phyloP scores from a whole-genome alignment of 2,113 vertebrate species.

The Cyprinodon variegatus region DNA sequence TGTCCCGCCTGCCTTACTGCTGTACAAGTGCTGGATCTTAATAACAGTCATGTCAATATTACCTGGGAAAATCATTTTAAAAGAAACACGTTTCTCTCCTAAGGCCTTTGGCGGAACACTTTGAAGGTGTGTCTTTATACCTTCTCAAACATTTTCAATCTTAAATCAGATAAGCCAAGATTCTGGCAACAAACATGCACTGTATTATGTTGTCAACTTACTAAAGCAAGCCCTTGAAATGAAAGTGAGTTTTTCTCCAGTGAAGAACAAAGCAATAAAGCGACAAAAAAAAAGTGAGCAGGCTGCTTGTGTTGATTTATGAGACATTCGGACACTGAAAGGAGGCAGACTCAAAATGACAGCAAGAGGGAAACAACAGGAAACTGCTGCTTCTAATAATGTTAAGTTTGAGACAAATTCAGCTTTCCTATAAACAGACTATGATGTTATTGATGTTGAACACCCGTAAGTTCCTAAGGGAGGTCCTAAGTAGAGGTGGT shows the following conservation, averaged over 20 bases:
- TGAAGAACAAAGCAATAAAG: neutral
- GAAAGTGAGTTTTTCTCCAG: conserved; percentile 5
- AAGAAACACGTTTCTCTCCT: conserved; percentile 5
- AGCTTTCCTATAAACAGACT: conserved; percentile 8
- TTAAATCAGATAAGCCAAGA: conserved; percentile 25
- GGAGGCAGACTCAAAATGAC: neutral
- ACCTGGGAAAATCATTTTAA: conserved; percentile 16
- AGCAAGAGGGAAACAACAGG: neutral
- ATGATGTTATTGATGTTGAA: neutral
- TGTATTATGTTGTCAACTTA: conserved; percentile 18
- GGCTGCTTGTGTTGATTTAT: conserved; percentile 4
- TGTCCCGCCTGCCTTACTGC: neutral
- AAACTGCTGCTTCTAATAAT: neutral
- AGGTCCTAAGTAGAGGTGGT: conserved; percentile 45
- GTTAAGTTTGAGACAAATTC: neutral
- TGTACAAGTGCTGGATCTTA: conserved; percentile 1
- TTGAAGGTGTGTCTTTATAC: conserved; percentile 12
- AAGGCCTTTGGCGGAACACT: conserved; percentile 13
- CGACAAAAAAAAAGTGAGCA: neutral
- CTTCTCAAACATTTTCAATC: conserved; percentile 7
- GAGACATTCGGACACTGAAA: neutral
- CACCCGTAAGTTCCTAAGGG: conserved; percentile 7
- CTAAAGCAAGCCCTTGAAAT: conserved; percentile 21
- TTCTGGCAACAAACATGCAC: neutral
- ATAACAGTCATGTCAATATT: conserved; percentile 17